These are phyloP conservation scores for Clytia hemisphaerica DNA, from an alignment of 30 jellyfish, hydroid and myxozoan genomes.

Conservation along the genomic window DNA sequence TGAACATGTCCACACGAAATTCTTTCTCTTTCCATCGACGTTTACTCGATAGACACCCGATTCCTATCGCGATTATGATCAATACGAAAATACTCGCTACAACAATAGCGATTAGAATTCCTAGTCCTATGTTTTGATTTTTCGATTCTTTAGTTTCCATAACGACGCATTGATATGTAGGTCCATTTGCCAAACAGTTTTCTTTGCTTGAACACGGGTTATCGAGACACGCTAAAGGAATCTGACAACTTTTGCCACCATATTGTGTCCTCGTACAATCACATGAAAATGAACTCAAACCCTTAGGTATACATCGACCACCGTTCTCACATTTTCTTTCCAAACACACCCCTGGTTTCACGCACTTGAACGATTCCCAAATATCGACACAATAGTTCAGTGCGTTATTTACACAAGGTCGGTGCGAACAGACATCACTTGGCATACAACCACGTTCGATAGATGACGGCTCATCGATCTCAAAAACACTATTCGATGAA, in stretches of 20 bases:
- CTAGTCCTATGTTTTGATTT: conserved; percentile 16
- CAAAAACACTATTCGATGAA: conserved; percentile 37
- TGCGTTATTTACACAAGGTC: conserved; percentile 52
- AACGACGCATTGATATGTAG: neutral
- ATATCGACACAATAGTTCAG: conserved; percentile 44
- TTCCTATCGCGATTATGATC: too few relatives aligned
- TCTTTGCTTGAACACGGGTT: conserved; percentile 44
- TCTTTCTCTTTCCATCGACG: conserved; percentile 4
- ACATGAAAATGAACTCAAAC: conserved; percentile 23
- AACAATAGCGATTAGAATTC: conserved; percentile 27
- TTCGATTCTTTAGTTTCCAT: neutral
- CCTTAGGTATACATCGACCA: conserved; percentile 43
- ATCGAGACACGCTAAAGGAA: conserved; percentile 37
- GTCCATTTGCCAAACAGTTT: conserved; percentile 31
- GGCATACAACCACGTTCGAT: conserved; percentile 38
- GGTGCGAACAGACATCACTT: conserved; percentile 48
- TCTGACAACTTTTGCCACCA: conserved; percentile 52
- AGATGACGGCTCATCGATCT: conserved; percentile 24
- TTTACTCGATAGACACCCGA: neutral
- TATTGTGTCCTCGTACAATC: conserved; percentile 43
- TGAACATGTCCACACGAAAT: neutral
- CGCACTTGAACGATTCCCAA: conserved; percentile 57
- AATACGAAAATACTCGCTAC: conserved; percentile 10
- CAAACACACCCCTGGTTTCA: conserved; percentile 59
- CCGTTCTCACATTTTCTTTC: conserved; percentile 40